phyloP scores from a whole-genome alignment of 2,888 invertebrate species.

The Orthosia cruda region DNA sequence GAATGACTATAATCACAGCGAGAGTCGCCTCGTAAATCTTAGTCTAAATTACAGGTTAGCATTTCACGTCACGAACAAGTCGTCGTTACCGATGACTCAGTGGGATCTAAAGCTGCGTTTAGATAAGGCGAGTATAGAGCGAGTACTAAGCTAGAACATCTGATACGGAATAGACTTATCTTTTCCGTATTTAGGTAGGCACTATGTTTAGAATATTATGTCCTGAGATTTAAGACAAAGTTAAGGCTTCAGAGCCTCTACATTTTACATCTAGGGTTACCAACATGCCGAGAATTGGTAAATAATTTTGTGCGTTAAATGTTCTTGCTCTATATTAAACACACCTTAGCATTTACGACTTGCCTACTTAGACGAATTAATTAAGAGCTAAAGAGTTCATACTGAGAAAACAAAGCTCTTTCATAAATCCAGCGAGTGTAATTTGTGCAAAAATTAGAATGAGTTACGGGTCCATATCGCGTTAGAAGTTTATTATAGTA shows the following conservation, averaged over 20 bases:
- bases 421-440: conserved; percentile 49
- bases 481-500: conserved; percentile 46
- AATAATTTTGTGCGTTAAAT: conserved; percentile 6
- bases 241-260: conserved; percentile 26
- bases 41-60: conserved; percentile 84
- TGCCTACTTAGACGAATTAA: conserved; percentile 55
- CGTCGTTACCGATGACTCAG: conserved; percentile 85
- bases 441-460: conserved; percentile 42
- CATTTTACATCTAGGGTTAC: conserved; percentile 7
- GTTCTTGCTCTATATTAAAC: conserved; percentile 15
- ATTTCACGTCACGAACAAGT: conserved; percentile 81
- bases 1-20: conserved; percentile 87
- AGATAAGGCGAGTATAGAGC: conserved; percentile 38
- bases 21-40: conserved; percentile 87
- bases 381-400: conserved; percentile 52
- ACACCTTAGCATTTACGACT: conserved; percentile 45
- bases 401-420: conserved; percentile 43
- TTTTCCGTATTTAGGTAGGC: conserved; percentile 52
- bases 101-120: conserved; percentile 56
- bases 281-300: neutral
- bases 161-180: conserved; percentile 41
- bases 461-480: conserved; percentile 29
- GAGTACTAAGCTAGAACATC: conserved; percentile 44
- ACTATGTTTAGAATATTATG: conserved; percentile 37
- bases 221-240: conserved; percentile 28